Evolutionary conservation across 1,140 invertebrate genomes (phyloP).

Genomic region (Cardiocondyla obscurior): DNA sequence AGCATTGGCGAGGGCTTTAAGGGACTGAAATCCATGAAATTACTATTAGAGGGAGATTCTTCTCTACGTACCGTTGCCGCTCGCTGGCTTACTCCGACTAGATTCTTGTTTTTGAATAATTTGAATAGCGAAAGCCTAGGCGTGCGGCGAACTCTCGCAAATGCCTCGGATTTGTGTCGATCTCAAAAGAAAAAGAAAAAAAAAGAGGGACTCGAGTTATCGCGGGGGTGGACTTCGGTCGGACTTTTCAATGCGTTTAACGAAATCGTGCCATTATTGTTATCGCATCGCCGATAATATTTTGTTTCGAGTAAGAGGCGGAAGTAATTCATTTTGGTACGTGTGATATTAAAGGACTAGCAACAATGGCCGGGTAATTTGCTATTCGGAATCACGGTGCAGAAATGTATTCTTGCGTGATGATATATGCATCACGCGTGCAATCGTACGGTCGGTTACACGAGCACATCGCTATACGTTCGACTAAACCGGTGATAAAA

Average conservation of each 20-base stretch:
- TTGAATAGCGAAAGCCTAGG: background rate
- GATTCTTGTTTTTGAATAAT: background rate
- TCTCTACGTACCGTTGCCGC: conserved; percentile 6
- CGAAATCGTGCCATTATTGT: background rate
- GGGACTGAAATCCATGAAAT: background rate
- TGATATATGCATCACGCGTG: conserved; percentile 32
- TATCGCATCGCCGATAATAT: background rate
- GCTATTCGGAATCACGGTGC: conserved; percentile 33
- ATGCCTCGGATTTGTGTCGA: background rate
- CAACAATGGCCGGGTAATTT: conserved; percentile 31
- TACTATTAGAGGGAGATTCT: background rate
- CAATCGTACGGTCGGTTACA: conserved; percentile 42
- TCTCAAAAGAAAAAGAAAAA: conserved; percentile 9
- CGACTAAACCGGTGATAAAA: conserved; percentile 50
- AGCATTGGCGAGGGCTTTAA: conserved; percentile 4
- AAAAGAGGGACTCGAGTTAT: background rate
- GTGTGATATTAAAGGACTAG: conserved; percentile 17
- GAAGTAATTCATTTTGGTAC: conserved; percentile 19
- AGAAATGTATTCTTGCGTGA: conserved; percentile 50
- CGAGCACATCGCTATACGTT: conserved; percentile 34
- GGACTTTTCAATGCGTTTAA: background rate
- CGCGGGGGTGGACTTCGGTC: too few species aligned
- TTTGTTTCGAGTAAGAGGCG: background rate
- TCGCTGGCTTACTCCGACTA: background rate
- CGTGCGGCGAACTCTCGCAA: background rate